phyloP scores from a whole-genome alignment of 2,113 vertebrate species.

The Cryptoleucopteryx plumbea region DNA sequence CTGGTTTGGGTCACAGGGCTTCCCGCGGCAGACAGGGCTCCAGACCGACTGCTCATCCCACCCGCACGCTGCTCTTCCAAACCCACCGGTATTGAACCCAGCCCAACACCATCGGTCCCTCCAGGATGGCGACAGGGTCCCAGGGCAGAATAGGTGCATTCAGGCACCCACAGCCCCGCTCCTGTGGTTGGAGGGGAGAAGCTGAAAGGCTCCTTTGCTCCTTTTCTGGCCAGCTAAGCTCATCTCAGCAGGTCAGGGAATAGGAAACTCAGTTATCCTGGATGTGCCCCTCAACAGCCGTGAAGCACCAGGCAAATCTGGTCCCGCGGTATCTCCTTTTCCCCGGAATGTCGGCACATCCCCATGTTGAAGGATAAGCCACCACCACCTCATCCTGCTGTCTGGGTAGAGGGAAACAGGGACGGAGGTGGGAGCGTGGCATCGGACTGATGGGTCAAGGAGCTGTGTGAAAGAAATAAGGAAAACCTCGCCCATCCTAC shows the following conservation, averaged over 20 bases:
- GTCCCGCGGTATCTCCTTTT: accelerated
- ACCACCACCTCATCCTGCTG: accelerated
- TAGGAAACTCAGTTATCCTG: not conserved
- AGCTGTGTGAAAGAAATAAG: not conserved
- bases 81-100: not conserved
- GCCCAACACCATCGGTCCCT: accelerated
- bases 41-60: not conserved
- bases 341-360: not conserved
- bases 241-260: not conserved
- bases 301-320: not conserved
- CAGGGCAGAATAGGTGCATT: not conserved
- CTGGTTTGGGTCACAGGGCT: not conserved
- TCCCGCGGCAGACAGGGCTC: not conserved
- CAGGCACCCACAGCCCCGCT: not conserved
- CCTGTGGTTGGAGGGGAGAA: accelerated
- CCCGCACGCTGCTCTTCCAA: not conserved
- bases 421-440: not conserved
- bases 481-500: not conserved
- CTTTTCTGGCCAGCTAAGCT: not conserved
- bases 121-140: not conserved
- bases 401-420: not conserved
- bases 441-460: not conserved
- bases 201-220: not conserved
- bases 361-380: not conserved
- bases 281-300: not conserved